Conservation (phyloP, 2,113 vertebrate genomes). For the Malurus cyaneus region DNA sequence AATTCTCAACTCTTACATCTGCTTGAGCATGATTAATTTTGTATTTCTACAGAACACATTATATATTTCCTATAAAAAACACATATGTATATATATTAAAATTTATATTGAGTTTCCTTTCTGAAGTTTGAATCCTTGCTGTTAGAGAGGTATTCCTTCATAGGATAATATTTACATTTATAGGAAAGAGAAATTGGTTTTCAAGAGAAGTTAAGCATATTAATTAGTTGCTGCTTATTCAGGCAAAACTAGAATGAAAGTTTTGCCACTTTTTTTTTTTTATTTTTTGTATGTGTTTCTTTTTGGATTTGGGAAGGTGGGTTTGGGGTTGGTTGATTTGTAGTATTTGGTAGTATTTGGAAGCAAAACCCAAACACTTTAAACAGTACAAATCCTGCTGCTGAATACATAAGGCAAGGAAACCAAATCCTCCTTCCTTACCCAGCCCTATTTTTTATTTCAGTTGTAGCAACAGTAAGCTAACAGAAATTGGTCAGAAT, state of each 20-base stretch:
- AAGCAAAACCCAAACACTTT: neutral
- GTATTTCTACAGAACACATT: neutral
- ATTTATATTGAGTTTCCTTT: neutral
- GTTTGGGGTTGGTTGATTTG: neutral
- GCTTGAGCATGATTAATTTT: neutral
- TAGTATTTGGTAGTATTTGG: neutral
- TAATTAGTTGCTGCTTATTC: neutral
- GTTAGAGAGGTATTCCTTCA: neutral
- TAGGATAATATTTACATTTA: neutral
- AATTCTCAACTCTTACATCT: neutral
- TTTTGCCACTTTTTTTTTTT: neutral
- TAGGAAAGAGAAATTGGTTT: neutral
- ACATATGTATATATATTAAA: neutral
- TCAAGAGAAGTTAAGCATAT: neutral
- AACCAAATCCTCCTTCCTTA: neutral
- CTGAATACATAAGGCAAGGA: neutral
- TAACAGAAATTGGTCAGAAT: neutral
- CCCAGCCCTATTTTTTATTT: neutral
- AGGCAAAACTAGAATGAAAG: neutral
- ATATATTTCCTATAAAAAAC: neutral
- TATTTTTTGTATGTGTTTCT: neutral
- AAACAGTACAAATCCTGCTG: neutral
- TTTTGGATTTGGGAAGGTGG: neutral
- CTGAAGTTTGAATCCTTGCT: neutral
- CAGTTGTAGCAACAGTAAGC: neutral